Base-by-base conservation (phyloP, 1,140 invertebrate species). In the Eupristina koningsbergeri region DNA sequence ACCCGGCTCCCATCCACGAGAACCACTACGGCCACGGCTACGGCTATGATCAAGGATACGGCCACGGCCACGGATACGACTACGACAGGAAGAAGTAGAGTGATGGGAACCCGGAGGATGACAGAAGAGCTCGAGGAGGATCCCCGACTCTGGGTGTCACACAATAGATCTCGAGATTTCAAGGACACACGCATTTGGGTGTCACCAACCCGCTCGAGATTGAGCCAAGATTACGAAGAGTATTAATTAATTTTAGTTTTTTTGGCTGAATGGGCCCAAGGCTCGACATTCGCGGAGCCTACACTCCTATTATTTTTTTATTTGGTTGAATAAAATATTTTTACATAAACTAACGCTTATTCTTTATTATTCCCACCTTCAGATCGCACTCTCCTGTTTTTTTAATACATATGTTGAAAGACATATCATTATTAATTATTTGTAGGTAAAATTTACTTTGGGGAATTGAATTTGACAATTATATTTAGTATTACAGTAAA, bases 1-100 rank as follows among this genome's bases (percentile, higher is more conserved):
- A 92, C 83, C 92, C 90, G 19, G 67, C 85, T 15, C 89, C 89
- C 1, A 79, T 89, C 26, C 88, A 89, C 64, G 83, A 87, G 8
- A 85, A 86, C 13, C 86, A 87, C 0, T 74, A 85, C 29, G 67
- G 86, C 31, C 79, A 87, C 15, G 58, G 80, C 29, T 86, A 87
- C 61, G 87, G 75, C 13, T 39, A 67, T 11, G 58, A 39, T 6
- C 58, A 45, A 31, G 36, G 26, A 2, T 36, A 78, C 34, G 77
- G 77, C 39, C 31, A 82, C 58, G 87, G 76, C n/a, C 36, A 69
- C 45, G 79, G 79, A 0, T 45, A 83, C 47, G 53, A 39, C 22
- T 84, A 84, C 83, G 83, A 84, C 15, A 75, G 53, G 45, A 84
- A 84, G 26, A 80, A 74, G 58, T 50, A 41, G 3, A 7, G 31